Conservation (phyloP, 2,113 vertebrate species). For the Sylvicapra grimmia region DNA sequence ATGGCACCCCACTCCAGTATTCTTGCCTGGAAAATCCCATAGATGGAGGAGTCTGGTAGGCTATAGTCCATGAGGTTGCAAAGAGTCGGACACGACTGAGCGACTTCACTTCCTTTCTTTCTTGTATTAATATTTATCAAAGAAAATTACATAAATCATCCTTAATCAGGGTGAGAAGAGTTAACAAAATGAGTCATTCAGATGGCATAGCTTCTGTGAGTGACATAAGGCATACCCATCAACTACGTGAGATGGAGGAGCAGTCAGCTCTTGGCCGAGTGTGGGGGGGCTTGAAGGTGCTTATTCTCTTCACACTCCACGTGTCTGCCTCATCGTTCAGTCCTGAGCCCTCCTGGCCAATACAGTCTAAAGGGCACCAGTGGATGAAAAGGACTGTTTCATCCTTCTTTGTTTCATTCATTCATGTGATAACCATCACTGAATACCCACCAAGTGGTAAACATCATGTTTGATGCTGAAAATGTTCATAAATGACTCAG, state of each 20-base stretch:
- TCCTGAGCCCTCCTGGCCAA: fast-evolving
- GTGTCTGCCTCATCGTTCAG: fast-evolving
- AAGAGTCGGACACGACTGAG: too few relatives aligned
- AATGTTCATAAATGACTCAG: neutral
- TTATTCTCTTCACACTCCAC: fast-evolving
- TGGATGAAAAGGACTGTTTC: neutral
- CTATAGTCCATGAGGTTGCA: too few relatives aligned
- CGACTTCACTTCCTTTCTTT: too few relatives aligned
- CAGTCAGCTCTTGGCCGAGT: neutral
- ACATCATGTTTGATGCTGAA: neutral
- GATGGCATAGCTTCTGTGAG: neutral
- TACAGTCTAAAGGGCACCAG: fast-evolving
- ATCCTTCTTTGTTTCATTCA: neutral
- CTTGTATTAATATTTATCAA: neutral
- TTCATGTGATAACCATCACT: neutral
- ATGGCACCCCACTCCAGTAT: too few relatives aligned
- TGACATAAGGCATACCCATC: neutral
- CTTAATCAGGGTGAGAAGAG: neutral
- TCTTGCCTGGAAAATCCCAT: too few relatives aligned
- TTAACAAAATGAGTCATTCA: neutral
- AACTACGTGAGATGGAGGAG: neutral
- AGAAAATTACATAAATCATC: neutral
- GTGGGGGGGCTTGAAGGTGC: fast-evolving
- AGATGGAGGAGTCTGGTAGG: too few relatives aligned
- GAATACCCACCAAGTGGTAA: neutral